Conservation (phyloP, 2,797 vertebrate species). For the Acropternis orthonyx region DNA sequence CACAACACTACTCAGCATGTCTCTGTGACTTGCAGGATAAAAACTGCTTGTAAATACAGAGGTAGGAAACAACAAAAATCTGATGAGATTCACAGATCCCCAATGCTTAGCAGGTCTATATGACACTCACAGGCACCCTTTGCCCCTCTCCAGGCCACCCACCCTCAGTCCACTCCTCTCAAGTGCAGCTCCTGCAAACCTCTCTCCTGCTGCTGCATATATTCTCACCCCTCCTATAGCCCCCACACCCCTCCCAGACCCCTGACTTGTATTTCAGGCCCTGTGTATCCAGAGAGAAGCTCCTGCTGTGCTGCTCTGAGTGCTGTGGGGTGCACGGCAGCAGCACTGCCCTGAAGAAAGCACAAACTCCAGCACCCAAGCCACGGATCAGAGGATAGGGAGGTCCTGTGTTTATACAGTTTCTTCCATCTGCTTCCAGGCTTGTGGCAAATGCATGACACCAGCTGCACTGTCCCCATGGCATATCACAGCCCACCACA, state of each 20-base stretch:
- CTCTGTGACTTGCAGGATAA: neutral
- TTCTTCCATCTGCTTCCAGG: neutral
- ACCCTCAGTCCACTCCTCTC: neutral
- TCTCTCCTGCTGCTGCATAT: neutral
- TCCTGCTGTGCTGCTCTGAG: neutral
- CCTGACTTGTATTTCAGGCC: neutral
- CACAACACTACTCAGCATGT: fast-evolving
- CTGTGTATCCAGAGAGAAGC: neutral
- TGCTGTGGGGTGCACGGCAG: fast-evolving
- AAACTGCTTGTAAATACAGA: neutral
- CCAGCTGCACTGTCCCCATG: fast-evolving
- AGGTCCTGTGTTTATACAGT: neutral
- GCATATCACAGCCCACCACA: neutral
- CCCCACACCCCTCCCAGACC: neutral
- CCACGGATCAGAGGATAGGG: neutral
- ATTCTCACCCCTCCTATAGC: neutral
- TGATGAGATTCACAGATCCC: neutral
- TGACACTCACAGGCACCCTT: neutral
- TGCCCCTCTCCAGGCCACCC: neutral
- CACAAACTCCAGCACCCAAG: neutral
- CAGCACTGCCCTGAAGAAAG: neutral
- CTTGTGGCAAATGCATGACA: neutral
- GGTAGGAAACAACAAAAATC: neutral
- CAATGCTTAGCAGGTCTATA: fast-evolving
- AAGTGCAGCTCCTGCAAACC: fast-evolving